phyloP scores from a whole-genome alignment of 2,888 invertebrate genomes.

The Tromatobia lineatoria region DNA sequence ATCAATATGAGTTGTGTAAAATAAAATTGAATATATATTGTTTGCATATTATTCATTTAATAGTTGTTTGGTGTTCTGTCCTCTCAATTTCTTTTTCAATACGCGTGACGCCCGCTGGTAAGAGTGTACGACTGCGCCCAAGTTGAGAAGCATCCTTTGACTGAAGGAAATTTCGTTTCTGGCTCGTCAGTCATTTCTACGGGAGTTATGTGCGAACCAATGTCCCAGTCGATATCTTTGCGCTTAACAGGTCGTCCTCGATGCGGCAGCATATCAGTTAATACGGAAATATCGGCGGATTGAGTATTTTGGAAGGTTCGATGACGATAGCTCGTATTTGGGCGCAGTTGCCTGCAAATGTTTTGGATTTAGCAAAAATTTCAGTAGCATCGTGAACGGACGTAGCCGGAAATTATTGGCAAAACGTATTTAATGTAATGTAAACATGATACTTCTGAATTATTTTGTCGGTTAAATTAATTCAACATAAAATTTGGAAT shows the following conservation, averaged over 20 bases:
- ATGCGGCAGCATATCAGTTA: constrained; percentile 71
- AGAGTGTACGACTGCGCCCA: constrained; percentile 66
- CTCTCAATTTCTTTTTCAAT: constrained; percentile 22
- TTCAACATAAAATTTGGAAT: neutral
- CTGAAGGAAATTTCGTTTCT: constrained; percentile 55
- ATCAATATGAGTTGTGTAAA: constrained; percentile 47
- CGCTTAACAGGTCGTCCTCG: constrained; percentile 66
- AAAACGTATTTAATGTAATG: neutral
- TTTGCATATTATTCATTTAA: constrained; percentile 48
- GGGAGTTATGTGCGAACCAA: constrained; percentile 61
- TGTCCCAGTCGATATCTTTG: constrained; percentile 65
- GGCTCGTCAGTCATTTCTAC: constrained; percentile 68
- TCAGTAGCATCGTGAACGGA: neutral
- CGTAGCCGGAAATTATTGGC: neutral
- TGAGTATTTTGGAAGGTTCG: constrained; percentile 61
- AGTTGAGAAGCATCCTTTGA: constrained; percentile 64
- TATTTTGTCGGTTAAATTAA: neutral
- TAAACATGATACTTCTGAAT: too few species aligned
- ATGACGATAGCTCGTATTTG: constrained; percentile 66
- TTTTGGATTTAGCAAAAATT: neutral
- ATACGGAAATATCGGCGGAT: constrained; percentile 63
- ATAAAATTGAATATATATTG: constrained; percentile 64
- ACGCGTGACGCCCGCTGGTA: constrained; percentile 60
- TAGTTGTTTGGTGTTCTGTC: neutral
- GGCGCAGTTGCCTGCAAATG: constrained; percentile 58